Conservation (phyloP, 2,888 invertebrate species). For the Formica aserva region DNA sequence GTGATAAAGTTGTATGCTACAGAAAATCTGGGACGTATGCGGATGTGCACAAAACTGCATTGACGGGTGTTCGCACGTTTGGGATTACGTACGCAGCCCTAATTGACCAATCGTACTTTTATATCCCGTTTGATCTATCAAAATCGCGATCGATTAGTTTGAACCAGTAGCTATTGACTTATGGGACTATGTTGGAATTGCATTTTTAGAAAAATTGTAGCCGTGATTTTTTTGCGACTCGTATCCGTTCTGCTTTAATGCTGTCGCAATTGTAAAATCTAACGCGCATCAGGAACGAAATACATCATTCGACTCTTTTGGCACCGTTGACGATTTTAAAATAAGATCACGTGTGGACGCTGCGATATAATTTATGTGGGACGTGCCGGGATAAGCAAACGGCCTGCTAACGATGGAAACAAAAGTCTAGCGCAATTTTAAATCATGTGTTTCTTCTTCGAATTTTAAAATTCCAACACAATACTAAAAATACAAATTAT, state of each 20-base stretch:
- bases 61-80: constrained; percentile 13
- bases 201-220: constrained; percentile 41
- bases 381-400: constrained; percentile 41
- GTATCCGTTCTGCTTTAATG: neutral
- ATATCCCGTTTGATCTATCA: neutral
- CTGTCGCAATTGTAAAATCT: constrained; percentile 27
- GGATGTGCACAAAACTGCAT: constrained; percentile 21
- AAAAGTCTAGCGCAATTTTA: neutral
- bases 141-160: constrained; percentile 12
- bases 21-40: constrained; percentile 20
- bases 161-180: neutral
- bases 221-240: neutral
- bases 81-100: constrained; percentile 31
- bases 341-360: constrained; percentile 49
- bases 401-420: constrained; percentile 29
- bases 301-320: constrained; percentile 6
- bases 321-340: constrained; percentile 39
- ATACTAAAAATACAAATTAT: neutral
- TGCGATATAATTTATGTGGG: constrained; percentile 20
- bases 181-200: neutral
- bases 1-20: constrained; percentile 16
- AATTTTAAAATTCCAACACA: neutral
- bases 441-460: neutral
- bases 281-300: constrained; percentile 33
- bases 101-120: constrained; percentile 43